phyloP scores from a whole-genome alignment of 2,113 vertebrate species.

The Nibea coibor region DNA sequence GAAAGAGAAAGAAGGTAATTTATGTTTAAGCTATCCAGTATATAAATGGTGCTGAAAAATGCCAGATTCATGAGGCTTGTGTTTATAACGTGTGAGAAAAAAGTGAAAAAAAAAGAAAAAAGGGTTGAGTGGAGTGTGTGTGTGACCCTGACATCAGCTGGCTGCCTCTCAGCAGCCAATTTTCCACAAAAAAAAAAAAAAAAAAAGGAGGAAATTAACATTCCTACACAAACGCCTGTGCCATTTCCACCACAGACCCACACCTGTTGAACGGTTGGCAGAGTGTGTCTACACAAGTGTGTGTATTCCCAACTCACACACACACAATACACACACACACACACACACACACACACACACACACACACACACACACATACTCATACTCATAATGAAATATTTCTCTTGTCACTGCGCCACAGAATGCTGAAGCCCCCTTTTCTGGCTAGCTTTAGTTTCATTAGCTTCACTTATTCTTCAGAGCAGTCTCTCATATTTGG shows the following conservation, averaged over 20 bases:
- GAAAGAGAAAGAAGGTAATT: conserved; percentile 18
- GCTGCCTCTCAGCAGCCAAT: conserved; percentile 47
- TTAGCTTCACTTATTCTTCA: neutral
- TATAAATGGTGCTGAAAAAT: conserved; percentile 24
- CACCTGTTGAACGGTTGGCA: conserved; percentile 66
- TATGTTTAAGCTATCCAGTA: conserved; percentile 27
- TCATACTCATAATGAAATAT: neutral
- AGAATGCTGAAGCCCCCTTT: neutral
- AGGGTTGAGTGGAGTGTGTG: conserved; percentile 14
- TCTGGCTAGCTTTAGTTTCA: neutral
- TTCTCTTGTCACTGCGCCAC: neutral
- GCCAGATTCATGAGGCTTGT: conserved; percentile 30
- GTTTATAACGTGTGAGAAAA: conserved; percentile 39
- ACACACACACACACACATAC: too few relatives aligned
- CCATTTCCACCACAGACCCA: conserved; percentile 50
- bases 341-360: neutral
- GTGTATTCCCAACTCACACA: neutral
- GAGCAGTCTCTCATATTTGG: neutral
- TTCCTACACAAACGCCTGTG: conserved; percentile 49
- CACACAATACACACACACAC: too few relatives aligned
- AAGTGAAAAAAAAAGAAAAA: neutral
- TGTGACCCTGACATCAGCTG: conserved; percentile 48
- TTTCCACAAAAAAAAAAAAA: conserved; percentile 31
- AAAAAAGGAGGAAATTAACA: conserved; percentile 56
- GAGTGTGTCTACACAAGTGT: neutral